Evolutionary conservation across 1,140 invertebrate species (phyloP), one percentile per base, ranked within the genome.

Genomic region (Littorina saxatilis): DNA sequence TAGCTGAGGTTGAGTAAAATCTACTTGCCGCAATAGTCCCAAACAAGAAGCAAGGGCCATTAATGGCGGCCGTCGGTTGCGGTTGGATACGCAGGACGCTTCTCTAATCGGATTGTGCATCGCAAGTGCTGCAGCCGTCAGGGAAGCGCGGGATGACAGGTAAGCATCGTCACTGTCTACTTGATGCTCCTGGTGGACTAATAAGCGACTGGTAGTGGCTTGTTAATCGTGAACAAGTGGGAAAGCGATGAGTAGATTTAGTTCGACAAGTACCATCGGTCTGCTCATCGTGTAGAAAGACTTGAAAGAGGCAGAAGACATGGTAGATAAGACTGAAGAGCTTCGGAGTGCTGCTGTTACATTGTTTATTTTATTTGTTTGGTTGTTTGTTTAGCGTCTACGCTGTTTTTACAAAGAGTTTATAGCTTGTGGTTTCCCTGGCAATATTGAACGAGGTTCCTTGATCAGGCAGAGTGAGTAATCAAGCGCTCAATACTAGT

Each of bases 1-100:
- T 27, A 39, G 11, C 23, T 15, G 1, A 29, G 9, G 15, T 43
- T 39, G 15, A 39, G 35, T 7, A n/a, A 43, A 17, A 5, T 23
- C 3, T 52, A 29, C 4, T 7, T 9, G 1, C 27, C 7, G 40
- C 1, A 50, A 27, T n/a, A 29, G 39, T 43, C 23, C 23, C 11
- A 73, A 50, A 17, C 2, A 2, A 29, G 11, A 20, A 63, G 32
- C 27, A 27, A 63, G 39, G 17, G 11, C 37, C 35, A 29, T 29
- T 27, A 37, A 78, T 78, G 55, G 55, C 76, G 58, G 76, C 37
- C 55, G 32, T 63, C 40, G 13, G 55, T 78, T 61, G 76, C 52
- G 55, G 76, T 78, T 78, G 76, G 76, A 78, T 63, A 78, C 76
- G 29, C 63, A 63, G 55, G 76, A 78, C 76, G 76, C 76, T 29